Evolutionary conservation across 2,888 invertebrate species (phyloP).

Genomic region (Campopleginae sp.): DNA sequence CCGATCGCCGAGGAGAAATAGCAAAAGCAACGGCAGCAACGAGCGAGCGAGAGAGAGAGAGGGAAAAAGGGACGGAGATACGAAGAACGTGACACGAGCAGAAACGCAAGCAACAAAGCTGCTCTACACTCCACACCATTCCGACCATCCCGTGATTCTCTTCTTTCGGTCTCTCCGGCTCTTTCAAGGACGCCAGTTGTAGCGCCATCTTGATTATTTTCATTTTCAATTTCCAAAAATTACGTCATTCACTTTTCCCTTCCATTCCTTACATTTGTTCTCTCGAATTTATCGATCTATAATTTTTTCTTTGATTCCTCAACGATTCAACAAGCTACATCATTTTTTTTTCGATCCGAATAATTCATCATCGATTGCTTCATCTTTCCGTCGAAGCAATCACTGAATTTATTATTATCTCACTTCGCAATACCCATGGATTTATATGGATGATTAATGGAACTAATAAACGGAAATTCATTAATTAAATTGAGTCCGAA

Average conservation of each 20-base stretch:
- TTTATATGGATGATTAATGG: too few species aligned
- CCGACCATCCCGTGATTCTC: constrained; percentile 35
- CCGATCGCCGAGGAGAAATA: constrained; percentile 10
- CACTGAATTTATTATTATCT: background rate
- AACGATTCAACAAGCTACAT: background rate
- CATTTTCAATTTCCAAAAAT: constrained; percentile 49
- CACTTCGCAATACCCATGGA: too few species aligned
- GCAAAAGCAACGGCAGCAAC: background rate
- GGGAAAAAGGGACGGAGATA: background rate
- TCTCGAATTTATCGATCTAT: background rate
- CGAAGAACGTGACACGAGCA: constrained; percentile 37
- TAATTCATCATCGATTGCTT: background rate
- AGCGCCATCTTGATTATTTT: constrained; percentile 63
- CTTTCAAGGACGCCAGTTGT: constrained; percentile 57
- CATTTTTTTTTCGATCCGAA: background rate
- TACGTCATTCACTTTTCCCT: background rate
- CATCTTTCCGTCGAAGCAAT: background rate
- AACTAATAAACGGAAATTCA: background rate
- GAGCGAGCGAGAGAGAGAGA: constrained; percentile 1
- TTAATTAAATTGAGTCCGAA: background rate
- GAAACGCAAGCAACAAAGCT: constrained; percentile 40
- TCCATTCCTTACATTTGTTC: background rate
- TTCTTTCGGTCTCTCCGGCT: constrained; percentile 40
- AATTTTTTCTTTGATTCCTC: background rate
- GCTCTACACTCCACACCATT: constrained; percentile 12